phyloP scores from a whole-genome alignment of 2,113 vertebrate species.

The Diglossa brunneiventris region DNA sequence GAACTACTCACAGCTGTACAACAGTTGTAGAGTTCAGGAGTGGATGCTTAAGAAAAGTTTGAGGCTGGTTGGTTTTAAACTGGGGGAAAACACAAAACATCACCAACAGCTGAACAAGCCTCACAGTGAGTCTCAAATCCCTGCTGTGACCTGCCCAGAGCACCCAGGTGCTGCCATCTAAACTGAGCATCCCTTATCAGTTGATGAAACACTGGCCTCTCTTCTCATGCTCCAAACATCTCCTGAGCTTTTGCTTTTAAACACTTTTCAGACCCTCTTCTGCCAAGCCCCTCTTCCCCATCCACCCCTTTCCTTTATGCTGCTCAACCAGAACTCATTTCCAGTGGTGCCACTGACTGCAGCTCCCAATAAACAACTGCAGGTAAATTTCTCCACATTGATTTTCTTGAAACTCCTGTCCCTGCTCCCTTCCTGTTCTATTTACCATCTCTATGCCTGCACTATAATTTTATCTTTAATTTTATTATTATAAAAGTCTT shows the following conservation, averaged over 20 bases:
- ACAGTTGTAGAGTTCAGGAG: background rate
- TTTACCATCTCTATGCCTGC: background rate
- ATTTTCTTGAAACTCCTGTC: background rate
- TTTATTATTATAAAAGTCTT: background rate
- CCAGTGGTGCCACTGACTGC: background rate
- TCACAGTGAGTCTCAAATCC: background rate
- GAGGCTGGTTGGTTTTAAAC: background rate
- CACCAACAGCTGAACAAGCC: background rate
- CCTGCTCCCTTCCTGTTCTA: background rate
- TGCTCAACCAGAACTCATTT: background rate
- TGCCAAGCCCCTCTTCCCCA: background rate
- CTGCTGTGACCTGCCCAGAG: background rate
- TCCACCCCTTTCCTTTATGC: background rate
- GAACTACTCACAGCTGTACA: background rate
- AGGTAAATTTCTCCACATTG: background rate
- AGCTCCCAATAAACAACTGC: background rate
- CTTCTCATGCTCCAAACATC: background rate
- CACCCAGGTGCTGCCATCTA: background rate
- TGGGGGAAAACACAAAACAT: background rate
- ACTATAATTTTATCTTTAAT: background rate
- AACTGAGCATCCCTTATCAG: background rate
- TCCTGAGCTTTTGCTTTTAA: background rate
- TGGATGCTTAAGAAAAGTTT: background rate
- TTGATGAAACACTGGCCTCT: background rate
- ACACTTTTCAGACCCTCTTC: background rate